Base-by-base conservation (phyloP, 2,113 vertebrate species). In the Lichenostomus cassidix region DNA sequence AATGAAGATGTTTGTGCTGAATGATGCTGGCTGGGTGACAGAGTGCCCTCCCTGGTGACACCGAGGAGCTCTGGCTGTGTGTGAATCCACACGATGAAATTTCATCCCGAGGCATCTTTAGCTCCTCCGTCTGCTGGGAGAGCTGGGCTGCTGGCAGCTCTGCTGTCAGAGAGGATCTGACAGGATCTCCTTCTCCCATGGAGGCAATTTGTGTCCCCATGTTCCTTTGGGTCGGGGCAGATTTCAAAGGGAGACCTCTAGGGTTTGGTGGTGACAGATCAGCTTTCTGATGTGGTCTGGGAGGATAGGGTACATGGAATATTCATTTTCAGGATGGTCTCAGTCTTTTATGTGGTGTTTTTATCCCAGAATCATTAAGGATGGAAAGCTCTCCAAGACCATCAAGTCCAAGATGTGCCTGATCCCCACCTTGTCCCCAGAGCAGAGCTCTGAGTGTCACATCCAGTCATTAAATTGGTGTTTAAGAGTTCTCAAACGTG, bases 11-110 rank as follows among this genome's bases (percentile, higher is more conserved):
- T 25, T 33, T 73, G 46, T 39, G 2, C 37, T 55, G 9, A 74
- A 27, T 80, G n/a, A 28, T 52, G 15, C 35, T 70, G 87, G 35
- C 77, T 55, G 71, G 41, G 75, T 59, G 73, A 16, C 35, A 3
- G 5, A 49, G 31, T 53, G 87, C 69, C 62, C 37, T 7, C 50
- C 46, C 10, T 4, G 3, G 31, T 12, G 70, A 19, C 81, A 80
- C 16, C 1, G 8, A 75, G 84, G 41, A 84, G 58, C 84, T 68
- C 64, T 75, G 81, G 37, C 75, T 63, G 39, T 87, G 68, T n/a
- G 56, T 56, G 68, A 65, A 94, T 46, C 74, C 68, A 42, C 67
- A 50, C 0, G 95, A 79, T 97, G 96, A 86, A 97, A 97, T 97
- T 97, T 92, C 95, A 97, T 33, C 96, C 87, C 1, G 2, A 12